Evolutionary conservation across 2,113 vertebrate genomes (phyloP).

Genomic region (Pluvianellus socialis): DNA sequence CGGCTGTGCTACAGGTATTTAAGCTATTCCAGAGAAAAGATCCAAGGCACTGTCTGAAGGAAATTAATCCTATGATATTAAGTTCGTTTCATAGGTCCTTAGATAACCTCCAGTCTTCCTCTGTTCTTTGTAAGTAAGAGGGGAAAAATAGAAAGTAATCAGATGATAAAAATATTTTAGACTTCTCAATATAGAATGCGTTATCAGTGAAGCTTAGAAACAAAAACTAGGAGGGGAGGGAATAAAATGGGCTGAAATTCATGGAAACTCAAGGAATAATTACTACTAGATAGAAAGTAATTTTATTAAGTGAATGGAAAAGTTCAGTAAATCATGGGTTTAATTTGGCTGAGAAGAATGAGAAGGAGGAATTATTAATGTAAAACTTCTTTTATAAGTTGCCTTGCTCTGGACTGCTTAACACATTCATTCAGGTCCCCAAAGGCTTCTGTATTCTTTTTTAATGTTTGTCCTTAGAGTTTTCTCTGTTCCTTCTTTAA

Average conservation of each 20-base stretch:
- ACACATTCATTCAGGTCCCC: background rate
- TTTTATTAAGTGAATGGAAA: background rate
- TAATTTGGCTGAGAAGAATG: background rate
- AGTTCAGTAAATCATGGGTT: background rate
- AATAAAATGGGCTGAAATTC: background rate
- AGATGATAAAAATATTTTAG: background rate
- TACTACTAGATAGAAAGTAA: background rate
- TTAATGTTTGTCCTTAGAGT: background rate
- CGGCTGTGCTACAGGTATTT: background rate
- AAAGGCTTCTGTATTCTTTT: background rate
- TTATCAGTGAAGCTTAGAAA: background rate
- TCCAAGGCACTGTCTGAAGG: background rate
- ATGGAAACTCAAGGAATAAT: background rate
- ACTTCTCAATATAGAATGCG: background rate
- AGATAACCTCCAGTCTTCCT: background rate
- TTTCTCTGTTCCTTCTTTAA: background rate
- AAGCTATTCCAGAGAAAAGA: background rate
- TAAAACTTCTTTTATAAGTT: background rate
- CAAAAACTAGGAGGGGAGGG: background rate
- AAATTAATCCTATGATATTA: background rate
- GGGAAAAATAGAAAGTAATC: background rate
- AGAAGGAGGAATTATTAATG: background rate
- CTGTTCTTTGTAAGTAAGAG: background rate
- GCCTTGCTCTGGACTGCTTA: background rate
- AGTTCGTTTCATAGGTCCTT: background rate